phyloP scores from a whole-genome alignment of 1,140 invertebrate genomes.

The Trichonephila clavipes region DNA sequence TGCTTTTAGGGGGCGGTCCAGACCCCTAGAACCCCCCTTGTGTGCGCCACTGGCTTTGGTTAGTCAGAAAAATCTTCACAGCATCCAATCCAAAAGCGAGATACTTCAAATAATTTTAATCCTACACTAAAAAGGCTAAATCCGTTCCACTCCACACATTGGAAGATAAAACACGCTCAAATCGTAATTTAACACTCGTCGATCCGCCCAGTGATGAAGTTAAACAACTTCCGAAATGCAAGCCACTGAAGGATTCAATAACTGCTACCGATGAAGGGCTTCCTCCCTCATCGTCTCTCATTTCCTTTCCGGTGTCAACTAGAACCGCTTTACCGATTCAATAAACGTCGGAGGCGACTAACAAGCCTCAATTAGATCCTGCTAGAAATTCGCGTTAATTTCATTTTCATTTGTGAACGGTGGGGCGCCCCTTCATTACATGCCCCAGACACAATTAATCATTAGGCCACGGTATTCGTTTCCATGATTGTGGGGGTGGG shows the following conservation, averaged over 20 bases:
- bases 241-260: too few relatives aligned
- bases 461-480: not conserved
- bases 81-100: too few relatives aligned
- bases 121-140: too few relatives aligned
- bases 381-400: conserved; percentile 17
- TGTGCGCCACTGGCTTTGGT: too few relatives aligned
- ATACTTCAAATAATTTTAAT: too few relatives aligned
- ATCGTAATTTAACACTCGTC: not conserved
- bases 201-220: too few relatives aligned
- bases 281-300: not conserved
- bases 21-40: too few relatives aligned
- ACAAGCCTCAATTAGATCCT: conserved; percentile 5
- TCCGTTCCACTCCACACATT: too few relatives aligned
- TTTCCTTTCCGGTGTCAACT: not conserved
- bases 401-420: conserved; percentile 2
- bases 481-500: too few relatives aligned
- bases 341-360: not conserved
- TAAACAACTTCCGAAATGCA: not conserved
- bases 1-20: too few relatives aligned
- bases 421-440: not conserved
- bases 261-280: not conserved
- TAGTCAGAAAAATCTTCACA: too few relatives aligned
- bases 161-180: not conserved
- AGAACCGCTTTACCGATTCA: not conserved
- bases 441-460: not conserved